Percentiles rank a stretch among this genome's conserved stretches.
phyloP scores from a whole-genome alignment of 2,888 invertebrate genomes.

The Mantis religiosa region DNA sequence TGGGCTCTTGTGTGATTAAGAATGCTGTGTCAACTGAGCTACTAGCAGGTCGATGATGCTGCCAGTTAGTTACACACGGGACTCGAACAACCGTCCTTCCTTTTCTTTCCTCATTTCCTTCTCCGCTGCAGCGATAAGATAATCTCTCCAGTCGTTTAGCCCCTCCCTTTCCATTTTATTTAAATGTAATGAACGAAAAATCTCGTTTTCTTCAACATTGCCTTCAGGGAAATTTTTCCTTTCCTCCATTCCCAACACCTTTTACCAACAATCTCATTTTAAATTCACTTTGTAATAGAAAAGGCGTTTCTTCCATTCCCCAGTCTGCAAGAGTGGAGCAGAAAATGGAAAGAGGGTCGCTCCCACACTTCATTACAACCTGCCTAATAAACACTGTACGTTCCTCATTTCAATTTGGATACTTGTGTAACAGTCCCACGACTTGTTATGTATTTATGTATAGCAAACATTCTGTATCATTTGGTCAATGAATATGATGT shows the following conservation, averaged over 20 bases:
- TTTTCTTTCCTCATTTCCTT: neutral
- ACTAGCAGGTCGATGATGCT: too few species aligned
- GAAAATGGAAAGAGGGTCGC: neutral
- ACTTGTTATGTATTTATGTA: too few species aligned
- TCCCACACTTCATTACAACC: neutral
- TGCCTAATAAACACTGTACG: too few species aligned
- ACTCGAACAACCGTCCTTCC: neutral
- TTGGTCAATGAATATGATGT: too few species aligned
- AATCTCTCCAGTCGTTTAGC: neutral
- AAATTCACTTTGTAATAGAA: constrained; percentile 25
- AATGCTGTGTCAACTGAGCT: neutral
- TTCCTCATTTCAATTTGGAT: too few species aligned
- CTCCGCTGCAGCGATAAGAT: neutral
- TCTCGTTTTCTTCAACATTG: constrained; percentile 28
- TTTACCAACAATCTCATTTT: constrained; percentile 23
- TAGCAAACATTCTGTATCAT: too few species aligned
- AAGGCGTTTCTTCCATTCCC: neutral
- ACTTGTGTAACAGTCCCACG: too few species aligned
- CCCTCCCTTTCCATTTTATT: constrained; percentile 22
- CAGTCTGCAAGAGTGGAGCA: neutral
- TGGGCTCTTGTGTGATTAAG: neutral
- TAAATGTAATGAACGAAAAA: constrained; percentile 30
- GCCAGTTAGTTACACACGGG: neutral
- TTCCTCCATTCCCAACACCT: neutral
- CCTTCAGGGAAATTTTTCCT: constrained; percentile 26